phyloP scores from a whole-genome alignment of 2,113 vertebrate species.

The Sinocyclocheilus rhinocerous region DNA sequence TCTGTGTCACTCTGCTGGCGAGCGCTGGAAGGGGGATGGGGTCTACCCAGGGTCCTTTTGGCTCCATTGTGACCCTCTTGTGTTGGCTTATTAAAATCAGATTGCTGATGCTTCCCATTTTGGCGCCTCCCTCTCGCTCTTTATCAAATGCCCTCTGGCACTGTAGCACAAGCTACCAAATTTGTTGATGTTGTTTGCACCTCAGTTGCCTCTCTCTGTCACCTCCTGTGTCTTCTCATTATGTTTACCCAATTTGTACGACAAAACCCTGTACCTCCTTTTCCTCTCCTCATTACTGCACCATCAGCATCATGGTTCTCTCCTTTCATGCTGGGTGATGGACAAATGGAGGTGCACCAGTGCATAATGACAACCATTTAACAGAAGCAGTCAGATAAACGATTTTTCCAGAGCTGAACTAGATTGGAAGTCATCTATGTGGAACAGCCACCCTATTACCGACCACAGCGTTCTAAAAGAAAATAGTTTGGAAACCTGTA shows the following conservation, averaged over 20 bases:
- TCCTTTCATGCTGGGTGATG: slow-evolving; percentile 19
- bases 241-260: not conserved
- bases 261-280: not conserved
- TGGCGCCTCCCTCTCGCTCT: not conserved
- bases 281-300: slow-evolving; percentile 13
- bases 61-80: slow-evolving; percentile 18
- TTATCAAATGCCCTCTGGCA: slow-evolving; percentile 26
- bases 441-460: not conserved
- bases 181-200: slow-evolving; percentile 3
- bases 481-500: slow-evolving; percentile 11
- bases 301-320: not conserved
- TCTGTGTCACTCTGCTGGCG: not conserved
- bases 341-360: slow-evolving; percentile 3
- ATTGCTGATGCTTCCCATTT: slow-evolving; percentile 34
- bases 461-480: not conserved
- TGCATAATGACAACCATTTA: slow-evolving; percentile 27
- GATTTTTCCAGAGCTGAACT: slow-evolving; percentile 14
- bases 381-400: slow-evolving; percentile 3
- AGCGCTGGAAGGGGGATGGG: not conserved
- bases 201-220: not conserved
- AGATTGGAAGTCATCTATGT: slow-evolving; percentile 1
- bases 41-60: not conserved
- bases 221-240: slow-evolving; percentile 6
- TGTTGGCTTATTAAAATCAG: slow-evolving; percentile 54
- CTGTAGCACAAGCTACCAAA: not conserved